Evolutionary conservation across 2,797 vertebrate species (phyloP).

Genomic region (Enteromius anoplus): DNA sequence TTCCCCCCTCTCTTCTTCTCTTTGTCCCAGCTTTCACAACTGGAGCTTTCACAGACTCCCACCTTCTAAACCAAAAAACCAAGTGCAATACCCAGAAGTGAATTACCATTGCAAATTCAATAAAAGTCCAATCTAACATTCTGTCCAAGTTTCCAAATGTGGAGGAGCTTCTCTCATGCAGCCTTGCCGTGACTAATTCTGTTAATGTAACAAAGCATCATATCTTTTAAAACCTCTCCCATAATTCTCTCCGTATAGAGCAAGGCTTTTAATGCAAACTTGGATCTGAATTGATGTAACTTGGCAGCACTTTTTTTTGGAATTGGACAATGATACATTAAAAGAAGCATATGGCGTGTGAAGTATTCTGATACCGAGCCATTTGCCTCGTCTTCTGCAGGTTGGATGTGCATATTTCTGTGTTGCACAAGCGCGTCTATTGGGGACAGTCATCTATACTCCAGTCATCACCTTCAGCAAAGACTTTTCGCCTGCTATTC

Average conservation of each 20-base stretch:
- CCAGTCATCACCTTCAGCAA: constrained; percentile 1
- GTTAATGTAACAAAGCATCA: constrained; percentile 73
- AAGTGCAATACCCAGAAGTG: constrained; percentile 70
- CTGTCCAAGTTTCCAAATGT: constrained; percentile 73
- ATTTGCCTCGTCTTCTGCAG: constrained; percentile 29
- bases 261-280: constrained; percentile 18
- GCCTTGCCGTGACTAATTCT: constrained; percentile 73
- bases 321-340: constrained; percentile 28
- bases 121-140: constrained; percentile 73
- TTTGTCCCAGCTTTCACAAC: constrained; percentile 25
- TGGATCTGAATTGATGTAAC: constrained; percentile 48
- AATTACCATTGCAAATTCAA: constrained; percentile 74
- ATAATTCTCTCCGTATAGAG: constrained; percentile 35
- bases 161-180: constrained; percentile 60
- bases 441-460: constrained; percentile 24
- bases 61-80: constrained; percentile 63
- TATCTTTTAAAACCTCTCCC: constrained; percentile 64
- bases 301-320: constrained; percentile 37
- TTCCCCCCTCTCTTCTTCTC: neutral
- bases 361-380: constrained; percentile 28
- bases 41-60: constrained; percentile 56
- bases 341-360: constrained; percentile 30
- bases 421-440: constrained; percentile 20
- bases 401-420: constrained; percentile 16
- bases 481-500: constrained; percentile 16